Conservation (phyloP, 2,113 vertebrate species). For the Desmodus rotundus region DNA sequence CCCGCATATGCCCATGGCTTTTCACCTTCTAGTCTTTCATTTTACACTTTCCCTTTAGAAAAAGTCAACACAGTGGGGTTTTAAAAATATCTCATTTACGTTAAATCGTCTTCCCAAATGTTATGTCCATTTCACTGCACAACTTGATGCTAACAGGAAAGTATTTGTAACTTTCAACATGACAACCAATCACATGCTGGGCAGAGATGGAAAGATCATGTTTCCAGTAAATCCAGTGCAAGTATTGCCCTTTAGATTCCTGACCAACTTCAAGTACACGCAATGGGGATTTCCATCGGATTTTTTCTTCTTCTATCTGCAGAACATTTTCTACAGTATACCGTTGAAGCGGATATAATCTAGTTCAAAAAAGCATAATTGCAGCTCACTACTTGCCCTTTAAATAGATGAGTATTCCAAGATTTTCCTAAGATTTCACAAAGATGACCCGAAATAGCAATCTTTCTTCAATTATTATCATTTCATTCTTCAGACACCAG, state of each 20-base stretch:
- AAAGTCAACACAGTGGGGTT: neutral
- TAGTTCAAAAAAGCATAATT: neutral
- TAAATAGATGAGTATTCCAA: neutral
- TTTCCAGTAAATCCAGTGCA: neutral
- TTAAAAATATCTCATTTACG: neutral
- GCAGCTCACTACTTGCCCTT: neutral
- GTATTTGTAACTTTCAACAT: neutral
- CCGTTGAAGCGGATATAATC: neutral
- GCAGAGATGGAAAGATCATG: neutral
- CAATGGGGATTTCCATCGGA: neutral
- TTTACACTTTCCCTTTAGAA: neutral
- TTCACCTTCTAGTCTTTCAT: neutral
- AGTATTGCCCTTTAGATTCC: neutral
- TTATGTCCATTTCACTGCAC: neutral
- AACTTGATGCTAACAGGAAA: neutral
- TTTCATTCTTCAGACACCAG: neutral
- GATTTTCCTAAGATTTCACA: neutral
- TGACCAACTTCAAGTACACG: neutral
- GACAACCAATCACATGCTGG: neutral
- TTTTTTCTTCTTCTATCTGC: slow-evolving; percentile 8
- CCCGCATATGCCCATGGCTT: neutral
- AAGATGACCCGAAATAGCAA: neutral
- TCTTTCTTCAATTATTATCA: neutral
- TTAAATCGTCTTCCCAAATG: neutral
- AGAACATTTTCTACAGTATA: neutral